Percentiles rank a stretch among this genome's conserved stretches.
phyloP scores from a whole-genome alignment of 2,797 vertebrate species.

The Myotis planiceps region DNA sequence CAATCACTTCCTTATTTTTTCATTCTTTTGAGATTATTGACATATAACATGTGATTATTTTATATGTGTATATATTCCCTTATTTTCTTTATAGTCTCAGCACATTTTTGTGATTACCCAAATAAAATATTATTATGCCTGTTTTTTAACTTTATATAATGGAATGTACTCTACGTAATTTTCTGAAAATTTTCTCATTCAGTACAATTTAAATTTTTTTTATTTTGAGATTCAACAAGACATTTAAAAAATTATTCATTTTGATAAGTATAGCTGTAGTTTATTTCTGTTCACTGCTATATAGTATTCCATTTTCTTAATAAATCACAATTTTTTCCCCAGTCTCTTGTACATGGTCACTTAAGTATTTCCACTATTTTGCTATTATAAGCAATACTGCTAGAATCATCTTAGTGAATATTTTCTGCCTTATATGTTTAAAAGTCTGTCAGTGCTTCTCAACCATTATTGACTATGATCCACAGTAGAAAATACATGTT shows the following conservation, averaged over 20 bases:
- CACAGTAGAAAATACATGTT: not conserved
- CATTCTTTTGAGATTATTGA: not conserved
- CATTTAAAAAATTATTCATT: not conserved
- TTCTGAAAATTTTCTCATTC: not conserved
- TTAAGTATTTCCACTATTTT: not conserved
- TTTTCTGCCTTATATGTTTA: no score
- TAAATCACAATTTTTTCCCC: not conserved
- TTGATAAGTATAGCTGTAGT: not conserved
- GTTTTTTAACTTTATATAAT: not conserved
- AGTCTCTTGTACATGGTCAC: not conserved
- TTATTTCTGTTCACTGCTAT: not conserved
- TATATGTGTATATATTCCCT: not conserved
- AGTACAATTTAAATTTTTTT: not conserved
- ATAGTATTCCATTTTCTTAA: not conserved
- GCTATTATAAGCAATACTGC: not conserved
- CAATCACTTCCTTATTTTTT: not conserved
- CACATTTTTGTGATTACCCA: not conserved
- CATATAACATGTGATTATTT: not conserved
- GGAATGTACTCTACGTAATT: not conserved
- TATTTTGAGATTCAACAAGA: not conserved
- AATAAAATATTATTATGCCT: not conserved
- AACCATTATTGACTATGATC: not conserved
- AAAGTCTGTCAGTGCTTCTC: not conserved
- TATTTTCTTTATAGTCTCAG: not conserved
- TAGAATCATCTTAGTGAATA: not conserved